A percentile compares a stretch with the other conserved stretches of the same genome.
phyloP scores from a whole-genome alignment of 2,113 vertebrate genomes.

The Labeo rohita region DNA sequence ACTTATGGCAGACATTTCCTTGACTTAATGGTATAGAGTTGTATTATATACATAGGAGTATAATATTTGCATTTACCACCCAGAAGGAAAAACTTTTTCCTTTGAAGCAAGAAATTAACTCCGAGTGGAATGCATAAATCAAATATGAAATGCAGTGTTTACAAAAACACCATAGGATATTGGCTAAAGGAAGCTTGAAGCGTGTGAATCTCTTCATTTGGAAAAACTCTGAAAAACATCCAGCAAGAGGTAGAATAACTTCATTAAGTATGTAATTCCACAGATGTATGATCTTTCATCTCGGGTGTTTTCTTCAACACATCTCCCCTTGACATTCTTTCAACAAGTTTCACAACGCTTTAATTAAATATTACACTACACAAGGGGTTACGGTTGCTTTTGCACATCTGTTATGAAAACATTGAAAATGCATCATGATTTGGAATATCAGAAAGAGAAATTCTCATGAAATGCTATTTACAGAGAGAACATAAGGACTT shows the following conservation, averaged over 20 bases:
- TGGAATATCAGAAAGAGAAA: neutral
- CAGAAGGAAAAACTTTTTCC: neutral
- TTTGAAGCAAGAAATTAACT: neutral
- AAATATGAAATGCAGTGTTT: slow-evolving; percentile 28
- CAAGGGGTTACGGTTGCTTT: neutral
- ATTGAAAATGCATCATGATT: slow-evolving; percentile 7
- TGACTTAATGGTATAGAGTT: neutral
- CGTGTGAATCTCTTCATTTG: slow-evolving; percentile 9
- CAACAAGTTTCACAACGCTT: neutral
- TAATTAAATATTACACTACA: neutral
- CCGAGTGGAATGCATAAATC: slow-evolving; percentile 15
- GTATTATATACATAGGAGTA: neutral
- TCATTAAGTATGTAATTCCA: slow-evolving; percentile 29
- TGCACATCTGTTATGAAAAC: slow-evolving; percentile 15
- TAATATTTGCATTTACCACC: slow-evolving; percentile 9
- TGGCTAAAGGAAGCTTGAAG: neutral
- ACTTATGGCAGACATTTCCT: neutral
- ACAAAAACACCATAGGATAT: slow-evolving; percentile 29
- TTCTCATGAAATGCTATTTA: neutral
- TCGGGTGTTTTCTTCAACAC: neutral
- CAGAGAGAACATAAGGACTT: neutral
- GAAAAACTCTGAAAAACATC: slow-evolving; percentile 9
- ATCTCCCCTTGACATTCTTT: slow-evolving; percentile 5
- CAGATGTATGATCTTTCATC: slow-evolving; percentile 37
- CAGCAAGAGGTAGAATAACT: slow-evolving; percentile 1